Evolutionary conservation across 2,797 vertebrate species (phyloP), one percentile per base, ranked within the genome.

Genomic region (Hippopotamyrus pictus): DNA sequence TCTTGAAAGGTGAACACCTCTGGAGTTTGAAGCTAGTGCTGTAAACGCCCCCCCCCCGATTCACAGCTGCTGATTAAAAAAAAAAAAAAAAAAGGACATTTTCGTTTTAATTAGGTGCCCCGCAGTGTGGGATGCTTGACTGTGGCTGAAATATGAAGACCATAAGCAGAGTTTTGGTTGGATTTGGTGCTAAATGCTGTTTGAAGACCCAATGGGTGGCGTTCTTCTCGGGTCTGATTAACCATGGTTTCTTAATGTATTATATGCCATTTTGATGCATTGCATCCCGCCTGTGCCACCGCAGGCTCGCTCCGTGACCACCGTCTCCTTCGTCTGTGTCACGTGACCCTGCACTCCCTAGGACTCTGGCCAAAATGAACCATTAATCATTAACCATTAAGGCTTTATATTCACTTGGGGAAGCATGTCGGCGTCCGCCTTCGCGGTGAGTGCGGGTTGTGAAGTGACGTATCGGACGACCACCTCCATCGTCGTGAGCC

Each of bases 371-470:
- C 73, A 79, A 5, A 73, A 73, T 73, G 65, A 73, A 44, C 73
- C 73, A 46, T 79, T 79, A 44, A 44, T 79, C 73, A 79, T 79
- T 79, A 79, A 79, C 73, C 73, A 79, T 79, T 79, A 79, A 44
- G 37, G 19, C 73, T 79, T 79, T 46, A n/a, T 79, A 41, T 41
- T 29, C 3, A 29, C 46, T 29, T 86, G 83, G 48, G 83, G 25
- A 29, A 86, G 50, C 22, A 29, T 86, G 46, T 29, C 22, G 46
- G 48, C 2, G 1, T 46, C 37, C 2, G 17, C 41, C 37, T 79
- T 79, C 37, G 3, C 73, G 1, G 73, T 79, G 41, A 79, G 83
- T 29, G 83, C 12, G 14, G 41, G 22, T 22, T 44, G 79, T 50
- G 48, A 51, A 14, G 48, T 50, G n/a, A 22, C n/a, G 12, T 14